Evolutionary conservation across 2,888 invertebrate species (phyloP), one percentile per base, ranked within the genome.

Genomic region (Orchesellides sinensis): DNA sequence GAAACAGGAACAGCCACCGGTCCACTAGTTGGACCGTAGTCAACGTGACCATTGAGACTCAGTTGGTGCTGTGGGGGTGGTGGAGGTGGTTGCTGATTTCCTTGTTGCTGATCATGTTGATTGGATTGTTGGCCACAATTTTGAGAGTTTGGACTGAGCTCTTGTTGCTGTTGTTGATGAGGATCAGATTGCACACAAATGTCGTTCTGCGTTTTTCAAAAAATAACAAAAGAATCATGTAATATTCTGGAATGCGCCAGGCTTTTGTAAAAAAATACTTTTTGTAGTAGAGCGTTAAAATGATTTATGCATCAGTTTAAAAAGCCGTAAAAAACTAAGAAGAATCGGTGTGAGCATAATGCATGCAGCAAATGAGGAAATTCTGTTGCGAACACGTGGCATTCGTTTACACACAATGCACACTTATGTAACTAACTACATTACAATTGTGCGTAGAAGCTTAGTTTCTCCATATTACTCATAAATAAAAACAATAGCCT

Each of bases 1-100:
- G 87, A 84, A 21, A 87, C 87, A 6, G 87, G 84, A 29, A 87
- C 85, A 12, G 85, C 85, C 21, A 80, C 82, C 12, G 84, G 78
- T 70, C 83, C 79, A 10, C 84, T 85, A 25, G 65, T 70, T 17
- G 83, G 84, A 10, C 87, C 88, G 75, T 82, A 88, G 74, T 87
- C 87, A n/a, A 88, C 81, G 66, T 86, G 85, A 14, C 86, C 85
- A 70, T 85, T 85, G 69, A 85, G 35, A 25, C 52, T 78, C 49
- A 85, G n/a, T 47, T 84, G 84, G 47, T 47, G 59, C n/a, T 52
- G 79, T 12, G 52, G 72, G 10, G 74, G 84, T n/a, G 74, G 80
- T 10, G 47, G 61, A 25, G 79, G 70, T 32, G 72, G 85, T 54
- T 79, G 84, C 32, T 66, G 81, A 21, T 82, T 78, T 49, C 83